These are phyloP conservation scores for Villa cingulata DNA, from an alignment of 2,888 invertebrate species.

Conservation along the genomic window DNA sequence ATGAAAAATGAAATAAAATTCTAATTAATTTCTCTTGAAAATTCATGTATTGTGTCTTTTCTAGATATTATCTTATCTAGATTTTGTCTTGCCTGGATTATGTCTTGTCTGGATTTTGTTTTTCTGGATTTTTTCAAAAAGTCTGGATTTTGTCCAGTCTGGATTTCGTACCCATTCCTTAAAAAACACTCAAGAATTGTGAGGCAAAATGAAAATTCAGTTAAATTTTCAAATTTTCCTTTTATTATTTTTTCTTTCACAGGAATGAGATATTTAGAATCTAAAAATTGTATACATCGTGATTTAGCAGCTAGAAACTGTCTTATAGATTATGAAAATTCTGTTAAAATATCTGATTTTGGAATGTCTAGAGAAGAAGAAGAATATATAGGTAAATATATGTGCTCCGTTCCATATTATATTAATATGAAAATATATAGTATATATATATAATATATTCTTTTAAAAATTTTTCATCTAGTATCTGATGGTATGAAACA, in stretches of 20 bases:
- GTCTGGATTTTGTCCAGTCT: too few relatives aligned
- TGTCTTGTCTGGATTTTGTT: too few relatives aligned
- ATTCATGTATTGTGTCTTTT: too few relatives aligned
- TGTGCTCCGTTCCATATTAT: too few relatives aligned
- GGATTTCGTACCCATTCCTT: too few relatives aligned
- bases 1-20: too few relatives aligned
- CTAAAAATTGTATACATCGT: constrained; percentile 90
- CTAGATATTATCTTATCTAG: too few relatives aligned
- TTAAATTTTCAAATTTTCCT: neutral
- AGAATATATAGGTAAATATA: constrained; percentile 58
- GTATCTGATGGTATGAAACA: constrained; percentile 97
- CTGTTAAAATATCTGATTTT: constrained; percentile 94
- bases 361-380: constrained; percentile 96
- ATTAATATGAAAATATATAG: neutral
- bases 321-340: constrained; percentile 56
- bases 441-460: neutral
- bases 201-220: too few relatives aligned
- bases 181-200: too few relatives aligned
- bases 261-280: constrained; percentile 85
- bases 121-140: too few relatives aligned
- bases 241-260: neutral
- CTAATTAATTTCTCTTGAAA: too few relatives aligned
- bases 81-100: too few relatives aligned
- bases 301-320: constrained; percentile 94
- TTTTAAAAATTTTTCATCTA: constrained; percentile 13